Percentiles rank a stretch among this genome's conserved stretches.
Evolutionary conservation across 1,140 invertebrate species (phyloP).

Genomic region (Drosophila virilis): DNA sequence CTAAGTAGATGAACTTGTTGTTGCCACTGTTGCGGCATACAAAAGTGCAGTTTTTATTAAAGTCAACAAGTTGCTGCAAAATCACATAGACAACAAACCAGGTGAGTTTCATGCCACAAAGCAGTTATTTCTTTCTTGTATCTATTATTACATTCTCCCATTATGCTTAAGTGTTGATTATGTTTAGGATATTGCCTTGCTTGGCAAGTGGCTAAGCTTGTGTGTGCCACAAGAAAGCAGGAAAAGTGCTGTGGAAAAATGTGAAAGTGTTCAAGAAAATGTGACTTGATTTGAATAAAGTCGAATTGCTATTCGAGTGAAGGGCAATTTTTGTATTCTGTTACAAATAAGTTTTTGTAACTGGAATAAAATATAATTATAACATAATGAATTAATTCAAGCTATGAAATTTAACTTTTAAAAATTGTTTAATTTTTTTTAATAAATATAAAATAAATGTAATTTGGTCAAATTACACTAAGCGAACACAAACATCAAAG

Average conservation of each 20-base stretch:
- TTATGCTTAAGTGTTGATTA: slow-evolving; percentile 56
- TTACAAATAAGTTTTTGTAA: background rate
- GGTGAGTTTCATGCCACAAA: slow-evolving; percentile 58
- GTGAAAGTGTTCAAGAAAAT: background rate
- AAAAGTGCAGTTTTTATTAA: slow-evolving; percentile 73
- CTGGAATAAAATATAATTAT: too few species aligned
- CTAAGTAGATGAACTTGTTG: slow-evolving; percentile 54
- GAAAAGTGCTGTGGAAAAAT: slow-evolving; percentile 2
- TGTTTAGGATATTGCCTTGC: slow-evolving; percentile 38
- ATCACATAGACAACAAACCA: slow-evolving; percentile 55
- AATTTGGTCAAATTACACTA: too few species aligned
- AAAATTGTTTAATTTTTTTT: too few species aligned
- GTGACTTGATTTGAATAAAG: background rate
- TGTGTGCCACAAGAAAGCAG: background rate
- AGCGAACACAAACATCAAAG: too few species aligned
- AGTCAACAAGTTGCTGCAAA: slow-evolving; percentile 77
- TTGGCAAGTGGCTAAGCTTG: slow-evolving; percentile 10
- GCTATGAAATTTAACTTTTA: too few species aligned
- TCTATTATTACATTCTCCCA: slow-evolving; percentile 26
- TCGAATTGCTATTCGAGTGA: background rate
- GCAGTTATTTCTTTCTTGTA: slow-evolving; percentile 9
- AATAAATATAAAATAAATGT: too few species aligned
- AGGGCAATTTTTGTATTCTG: too few species aligned
- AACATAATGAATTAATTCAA: too few species aligned
- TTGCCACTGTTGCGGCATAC: slow-evolving; percentile 42